Evolutionary conservation across 2,888 invertebrate genomes (phyloP), one percentile per base, ranked within the genome.

Genomic region (Sycophila texana): DNA sequence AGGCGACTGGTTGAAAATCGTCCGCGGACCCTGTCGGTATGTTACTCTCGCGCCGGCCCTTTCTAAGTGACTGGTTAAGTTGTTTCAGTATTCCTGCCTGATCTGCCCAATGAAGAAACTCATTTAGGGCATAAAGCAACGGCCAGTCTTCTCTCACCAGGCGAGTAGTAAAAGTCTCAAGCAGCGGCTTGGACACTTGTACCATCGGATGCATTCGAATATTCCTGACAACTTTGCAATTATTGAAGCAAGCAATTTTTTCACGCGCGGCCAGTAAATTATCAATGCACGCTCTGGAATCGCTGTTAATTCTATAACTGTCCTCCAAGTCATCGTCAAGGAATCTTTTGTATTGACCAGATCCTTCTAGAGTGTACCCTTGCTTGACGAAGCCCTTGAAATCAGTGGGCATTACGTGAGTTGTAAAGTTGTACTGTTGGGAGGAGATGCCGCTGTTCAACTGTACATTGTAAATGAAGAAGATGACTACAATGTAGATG

Each of bases 111-210:
- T 79, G 74, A 20, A 82, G 30, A 0, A 79, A 1, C 4, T 26
- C 13, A 13, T 76, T 51, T n/a, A 81, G 26, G 49, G 77, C 61
- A 1, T 18, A 12, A 20, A 67, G 67, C 14, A 81, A 26, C 10
- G 82, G 77, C 82, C 82, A 82, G 26, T 79, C 74, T 10, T 77
- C 72, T 18, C 66, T 67, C 0, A 74, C 74, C 5, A 77, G 30
- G 65, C 74, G 77, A 14, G 16, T 53, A 1, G 67, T 20, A 7
- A n/a, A 14, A 4, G 65, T 51, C 0, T 39, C 14, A 57, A 75
- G 68, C 14, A 82, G 12, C 1, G 74, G 51, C 18, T 68, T 2
- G 13, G 72, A 68, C 0, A 63, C 4, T 4, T 30, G 26, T 73
- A 2, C 2, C 20, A 26, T 7, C 12, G 0, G 14, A 18, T 22